Evolutionary conservation across 1,140 invertebrate species (phyloP).

Genomic region (Drosophila sp.): DNA sequence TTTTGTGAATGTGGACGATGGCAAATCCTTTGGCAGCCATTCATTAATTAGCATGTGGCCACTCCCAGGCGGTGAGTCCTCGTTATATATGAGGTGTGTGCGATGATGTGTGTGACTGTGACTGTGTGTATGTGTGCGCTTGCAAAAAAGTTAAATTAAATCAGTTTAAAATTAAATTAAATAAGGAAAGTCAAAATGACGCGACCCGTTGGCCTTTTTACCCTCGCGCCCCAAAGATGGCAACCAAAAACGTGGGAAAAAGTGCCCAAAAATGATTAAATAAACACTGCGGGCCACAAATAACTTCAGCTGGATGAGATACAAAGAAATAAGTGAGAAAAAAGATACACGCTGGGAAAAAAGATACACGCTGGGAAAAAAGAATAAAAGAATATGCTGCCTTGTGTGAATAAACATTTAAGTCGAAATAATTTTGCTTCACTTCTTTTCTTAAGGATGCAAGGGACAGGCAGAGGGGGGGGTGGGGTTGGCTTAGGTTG

Average conservation of each 20-base stretch:
- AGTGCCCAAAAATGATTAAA: constrained; percentile 48
- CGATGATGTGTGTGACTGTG: background rate
- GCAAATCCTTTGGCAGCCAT: constrained; percentile 57
- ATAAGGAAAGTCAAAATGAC: constrained; percentile 48
- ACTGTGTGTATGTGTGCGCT: constrained; percentile 18
- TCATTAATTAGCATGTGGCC: constrained; percentile 79
- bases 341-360: constrained; percentile 14
- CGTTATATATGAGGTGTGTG: constrained; percentile 26
- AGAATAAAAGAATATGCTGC: constrained; percentile 37
- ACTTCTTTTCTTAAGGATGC: constrained; percentile 1
- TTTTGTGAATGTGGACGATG: constrained; percentile 15
- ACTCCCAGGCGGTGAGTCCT: constrained; percentile 62
- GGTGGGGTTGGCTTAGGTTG: too few relatives aligned
- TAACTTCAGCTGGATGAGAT: constrained; percentile 20
- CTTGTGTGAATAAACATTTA: constrained; percentile 70
- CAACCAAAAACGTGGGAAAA: constrained; percentile 12
- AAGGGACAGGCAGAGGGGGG: background rate
- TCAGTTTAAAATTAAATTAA: constrained; percentile 65
- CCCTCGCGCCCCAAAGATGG: constrained; percentile 10
- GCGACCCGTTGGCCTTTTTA: constrained; percentile 37
- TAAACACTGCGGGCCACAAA: constrained; percentile 65
- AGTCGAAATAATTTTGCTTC: constrained; percentile 65
- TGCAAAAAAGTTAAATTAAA: constrained; percentile 71
- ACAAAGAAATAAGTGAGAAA: background rate
- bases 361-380: constrained; percentile 1